These are phyloP conservation scores for Holothuria scabra DNA, from an alignment of 53 echinoderm and acorn worm species.

Conservation along the genomic window DNA sequence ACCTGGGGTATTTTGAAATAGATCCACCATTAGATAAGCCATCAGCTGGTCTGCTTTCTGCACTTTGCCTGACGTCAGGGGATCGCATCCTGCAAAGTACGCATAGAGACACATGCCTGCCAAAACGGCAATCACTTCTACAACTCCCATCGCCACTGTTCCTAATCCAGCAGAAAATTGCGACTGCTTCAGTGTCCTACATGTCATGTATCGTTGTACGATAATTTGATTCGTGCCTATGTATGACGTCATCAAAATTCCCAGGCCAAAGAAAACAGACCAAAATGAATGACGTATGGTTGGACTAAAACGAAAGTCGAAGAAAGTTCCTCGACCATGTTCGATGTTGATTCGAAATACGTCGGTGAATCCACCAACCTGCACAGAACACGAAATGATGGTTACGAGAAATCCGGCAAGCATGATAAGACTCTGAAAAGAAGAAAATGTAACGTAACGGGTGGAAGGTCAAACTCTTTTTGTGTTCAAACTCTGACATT, in stretches of 20 bases:
- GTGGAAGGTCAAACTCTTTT: too few species aligned
- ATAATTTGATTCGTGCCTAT: slow-evolving; percentile 35
- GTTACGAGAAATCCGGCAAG: slow-evolving; percentile 21
- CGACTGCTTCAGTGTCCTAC: slow-evolving; percentile 9
- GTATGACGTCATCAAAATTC: neutral
- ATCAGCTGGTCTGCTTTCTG: slow-evolving; percentile 21
- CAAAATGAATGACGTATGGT: slow-evolving; percentile 32
- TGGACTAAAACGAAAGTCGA: slow-evolving; percentile 21
- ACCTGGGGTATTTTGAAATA: slow-evolving; percentile 15
- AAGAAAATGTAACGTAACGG: neutral
- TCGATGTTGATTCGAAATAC: neutral
- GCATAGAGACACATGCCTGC: slow-evolving; percentile 32
- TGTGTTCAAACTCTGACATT: too few species aligned
- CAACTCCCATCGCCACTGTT: neutral
- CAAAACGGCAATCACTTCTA: slow-evolving; percentile 1
- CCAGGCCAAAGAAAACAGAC: slow-evolving; percentile 12
- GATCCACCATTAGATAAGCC: slow-evolving; percentile 6
- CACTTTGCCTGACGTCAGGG: neutral
- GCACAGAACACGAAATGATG: slow-evolving; percentile 1
- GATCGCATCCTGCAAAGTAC: slow-evolving; percentile 44
- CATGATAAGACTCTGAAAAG: slow-evolving; percentile 39
- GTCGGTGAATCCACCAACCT: slow-evolving; percentile 18
- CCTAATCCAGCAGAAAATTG: slow-evolving; percentile 1
- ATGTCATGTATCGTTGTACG: slow-evolving; percentile 45
- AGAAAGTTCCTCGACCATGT: neutral